Evolutionary conservation across 2,113 vertebrate species (phyloP), one percentile per base, ranked within the genome.

Genomic region (Bostrychus sinensis): DNA sequence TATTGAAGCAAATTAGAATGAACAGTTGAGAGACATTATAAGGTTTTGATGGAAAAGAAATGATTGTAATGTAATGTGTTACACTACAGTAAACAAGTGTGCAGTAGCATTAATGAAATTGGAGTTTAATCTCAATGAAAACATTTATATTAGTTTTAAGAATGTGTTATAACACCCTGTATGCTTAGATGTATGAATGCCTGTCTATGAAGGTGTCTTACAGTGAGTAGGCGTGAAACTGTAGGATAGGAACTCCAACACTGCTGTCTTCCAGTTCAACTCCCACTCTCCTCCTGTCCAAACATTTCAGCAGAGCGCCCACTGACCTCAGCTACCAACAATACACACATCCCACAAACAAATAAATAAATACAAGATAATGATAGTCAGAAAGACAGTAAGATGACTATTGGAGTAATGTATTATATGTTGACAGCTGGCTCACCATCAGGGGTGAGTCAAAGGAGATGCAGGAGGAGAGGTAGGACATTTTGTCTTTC

Each of bases 241-340:
- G 93, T 50, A 98, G 80, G 84, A 99, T 93, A 42, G 97, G 96
- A 77, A 98, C 92, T 34, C 83, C 88, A 84, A 93, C 53, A 42
- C 72, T 92, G 82, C 74, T 91, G 75, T 97, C 95, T 91, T 98
- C 96, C 7, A 99, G 90, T 78, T 99, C 94, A 48, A 98, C 90
- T 56, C 96, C 95, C 56, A 97, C 81, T 89, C 96, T 92, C 89
- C 93, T 95, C 77, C 93, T 94, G 84, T 95, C 93, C 75, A 99
- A 86, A 86, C 95, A 97, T 83, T 98, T 99, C 36, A 99, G 83
- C 37, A 99, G 89, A 16, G 92, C 97, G 26, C 96, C 97, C 60
- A 98, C 76, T 59, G 95, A 89, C 89, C 91, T 91, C 81, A 99
- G 46, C 95, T 96, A 63, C 28, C 20, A 17, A 55, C 26, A 42